These are phyloP conservation scores for Diachasmimorpha longicaudata DNA, from an alignment of 1,140 invertebrate species.

Conservation along the genomic window DNA sequence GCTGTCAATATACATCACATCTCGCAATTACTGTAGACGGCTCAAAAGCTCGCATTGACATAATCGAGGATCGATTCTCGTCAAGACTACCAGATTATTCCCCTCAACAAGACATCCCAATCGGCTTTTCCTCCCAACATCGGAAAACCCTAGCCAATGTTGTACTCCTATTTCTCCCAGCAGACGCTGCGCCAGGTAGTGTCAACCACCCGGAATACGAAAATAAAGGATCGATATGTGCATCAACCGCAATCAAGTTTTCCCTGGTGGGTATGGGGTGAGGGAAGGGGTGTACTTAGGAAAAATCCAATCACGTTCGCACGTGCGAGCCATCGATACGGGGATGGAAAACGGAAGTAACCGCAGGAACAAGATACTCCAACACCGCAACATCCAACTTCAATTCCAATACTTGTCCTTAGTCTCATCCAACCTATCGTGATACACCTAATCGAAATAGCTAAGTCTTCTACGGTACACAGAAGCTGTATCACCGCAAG, in stretches of 20 bases:
- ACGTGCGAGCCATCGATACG: conserved; percentile 20
- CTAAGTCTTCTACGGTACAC: not conserved
- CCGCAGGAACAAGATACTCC: conserved; percentile 8
- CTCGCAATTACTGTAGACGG: too few relatives aligned
- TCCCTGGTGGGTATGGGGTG: not conserved
- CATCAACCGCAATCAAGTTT: conserved; percentile 1
- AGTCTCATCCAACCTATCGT: not conserved
- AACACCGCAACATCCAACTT: conserved; percentile 1
- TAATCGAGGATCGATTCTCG: too few relatives aligned
- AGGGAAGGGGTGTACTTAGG: not conserved
- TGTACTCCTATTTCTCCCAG: not conserved
- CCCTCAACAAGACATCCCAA: not conserved
- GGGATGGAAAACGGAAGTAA: conserved; percentile 14
- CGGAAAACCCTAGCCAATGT: too few relatives aligned
- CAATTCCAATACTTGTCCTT: not conserved
- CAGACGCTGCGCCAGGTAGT: not conserved
- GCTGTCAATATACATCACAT: not conserved
- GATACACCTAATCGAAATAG: not conserved
- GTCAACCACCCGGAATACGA: not conserved
- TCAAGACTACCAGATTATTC: too few relatives aligned
- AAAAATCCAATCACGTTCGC: conserved; percentile 20
- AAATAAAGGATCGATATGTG: not conserved
- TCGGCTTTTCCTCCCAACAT: too few relatives aligned
- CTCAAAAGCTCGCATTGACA: too few relatives aligned
- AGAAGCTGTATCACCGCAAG: not conserved